phyloP scores from a whole-genome alignment of 2,888 invertebrate species.

The Meghimatium bilineatum region DNA sequence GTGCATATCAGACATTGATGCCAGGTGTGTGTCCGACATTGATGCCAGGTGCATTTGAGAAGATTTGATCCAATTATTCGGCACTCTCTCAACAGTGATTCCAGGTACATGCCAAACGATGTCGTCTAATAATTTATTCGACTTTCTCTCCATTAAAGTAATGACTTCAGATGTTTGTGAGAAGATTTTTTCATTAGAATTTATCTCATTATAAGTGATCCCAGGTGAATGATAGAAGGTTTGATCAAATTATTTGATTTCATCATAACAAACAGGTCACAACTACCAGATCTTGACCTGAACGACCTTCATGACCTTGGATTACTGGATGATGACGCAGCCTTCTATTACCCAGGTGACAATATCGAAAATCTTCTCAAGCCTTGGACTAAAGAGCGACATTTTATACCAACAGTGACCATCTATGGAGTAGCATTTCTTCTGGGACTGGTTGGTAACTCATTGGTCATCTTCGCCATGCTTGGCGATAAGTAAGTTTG shows the following conservation, averaged over 20 bases:
- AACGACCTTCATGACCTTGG: background rate
- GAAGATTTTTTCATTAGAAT: background rate
- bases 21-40: no score
- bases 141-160: no score
- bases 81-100: no score
- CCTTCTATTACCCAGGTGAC: constrained; percentile 60
- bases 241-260: background rate
- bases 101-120: no score
- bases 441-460: constrained; percentile 20
- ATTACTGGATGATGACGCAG: background rate
- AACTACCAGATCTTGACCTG: constrained; percentile 17
- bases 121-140: no score
- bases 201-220: background rate
- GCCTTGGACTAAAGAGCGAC: constrained; percentile 60
- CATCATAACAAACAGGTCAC: background rate
- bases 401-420: constrained; percentile 59
- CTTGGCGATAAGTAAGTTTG: constrained; percentile 17
- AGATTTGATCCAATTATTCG: no score
- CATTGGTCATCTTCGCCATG: constrained; percentile 39
- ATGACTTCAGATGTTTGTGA: no score
- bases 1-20: no score
- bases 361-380: constrained; percentile 57
- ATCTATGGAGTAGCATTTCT: constrained; percentile 19
- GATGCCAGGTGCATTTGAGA: no score
- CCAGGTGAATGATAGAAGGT: background rate